These are phyloP conservation scores for Trachelus stipa DNA, from an alignment of 2,888 invertebrate genomes.

Conservation along the genomic window DNA sequence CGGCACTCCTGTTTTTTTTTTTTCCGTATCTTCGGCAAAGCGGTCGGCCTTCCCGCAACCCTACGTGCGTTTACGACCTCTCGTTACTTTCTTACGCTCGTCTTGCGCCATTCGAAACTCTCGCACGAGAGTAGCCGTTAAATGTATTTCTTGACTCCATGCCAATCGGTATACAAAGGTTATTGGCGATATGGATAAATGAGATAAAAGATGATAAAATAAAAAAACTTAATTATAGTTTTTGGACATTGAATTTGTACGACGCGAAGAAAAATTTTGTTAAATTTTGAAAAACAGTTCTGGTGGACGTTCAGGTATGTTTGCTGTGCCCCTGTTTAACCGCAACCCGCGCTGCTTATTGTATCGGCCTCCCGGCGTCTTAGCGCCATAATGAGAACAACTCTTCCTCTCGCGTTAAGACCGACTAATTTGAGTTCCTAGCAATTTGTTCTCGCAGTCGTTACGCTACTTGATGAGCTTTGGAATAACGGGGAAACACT, in stretches of 20 bases:
- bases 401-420: neutral
- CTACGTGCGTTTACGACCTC: neutral
- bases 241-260: neutral
- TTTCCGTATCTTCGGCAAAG: neutral
- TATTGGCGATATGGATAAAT: neutral
- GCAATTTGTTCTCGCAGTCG: neutral
- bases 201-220: neutral
- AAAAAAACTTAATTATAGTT: neutral
- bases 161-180: neutral
- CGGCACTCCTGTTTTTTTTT: neutral
- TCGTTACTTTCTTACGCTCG: neutral
- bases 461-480: neutral
- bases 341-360: neutral
- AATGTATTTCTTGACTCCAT: neutral
- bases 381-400: too few relatives aligned
- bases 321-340: neutral
- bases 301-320: neutral
- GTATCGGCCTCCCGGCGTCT: neutral
- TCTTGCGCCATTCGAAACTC: neutral
- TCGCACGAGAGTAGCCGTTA: neutral
- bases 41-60: slow-evolving; percentile 6
- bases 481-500: neutral
- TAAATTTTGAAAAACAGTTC: neutral
- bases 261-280: neutral
- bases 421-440: neutral